Base-by-base conservation (phyloP, 1,140 invertebrate genomes). In the Patella vulgata region DNA sequence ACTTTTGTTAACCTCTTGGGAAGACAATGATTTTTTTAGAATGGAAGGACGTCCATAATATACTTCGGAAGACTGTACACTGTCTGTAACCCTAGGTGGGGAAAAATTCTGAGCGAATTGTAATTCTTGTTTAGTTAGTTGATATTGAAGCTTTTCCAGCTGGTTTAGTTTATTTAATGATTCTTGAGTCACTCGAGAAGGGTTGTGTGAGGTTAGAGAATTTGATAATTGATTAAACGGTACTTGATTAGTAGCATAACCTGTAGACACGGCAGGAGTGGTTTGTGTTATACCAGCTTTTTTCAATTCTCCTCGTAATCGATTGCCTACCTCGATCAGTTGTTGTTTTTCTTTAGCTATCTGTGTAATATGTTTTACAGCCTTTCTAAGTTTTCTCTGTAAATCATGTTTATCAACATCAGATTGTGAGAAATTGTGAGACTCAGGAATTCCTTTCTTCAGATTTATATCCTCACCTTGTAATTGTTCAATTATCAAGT, bases 401-500 rank as follows among this genome's bases (percentile, higher is more conserved):
- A 78, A 61, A 12, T 78, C 70, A 1, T 56, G 46, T 6, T 70
- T 44, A 1, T 50, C 28, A n/a, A 27, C 40, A 46, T 33, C 48
- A 21, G 9, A 46, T 28, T 21, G 64, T 33, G 19, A 53, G 25
- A 17, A 50, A 12, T 36, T 14, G 31, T 21, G 40, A 51, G 17
- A 52, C n/a, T 27, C 50, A 27, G 56, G 59, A 25, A 54, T 66
- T 31, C 66, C 63, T 25, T 75, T 65, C 25, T 67, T 70, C 17
- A 80, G 44, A n/a, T 68, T 68, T 31, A 60, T 51, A 3, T 83
- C 69, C 58, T 83, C 82, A 63, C 80, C 79, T 52, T 84, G 73
- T 12, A 84, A 63, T 60, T 84, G 82, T 58, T 84, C 81, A 30
- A 84, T 84, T 23, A 83, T 60, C 31, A 84, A 46, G 57, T 84